phyloP scores from a whole-genome alignment of 2,113 vertebrate genomes.

The Butorides virescens region DNA sequence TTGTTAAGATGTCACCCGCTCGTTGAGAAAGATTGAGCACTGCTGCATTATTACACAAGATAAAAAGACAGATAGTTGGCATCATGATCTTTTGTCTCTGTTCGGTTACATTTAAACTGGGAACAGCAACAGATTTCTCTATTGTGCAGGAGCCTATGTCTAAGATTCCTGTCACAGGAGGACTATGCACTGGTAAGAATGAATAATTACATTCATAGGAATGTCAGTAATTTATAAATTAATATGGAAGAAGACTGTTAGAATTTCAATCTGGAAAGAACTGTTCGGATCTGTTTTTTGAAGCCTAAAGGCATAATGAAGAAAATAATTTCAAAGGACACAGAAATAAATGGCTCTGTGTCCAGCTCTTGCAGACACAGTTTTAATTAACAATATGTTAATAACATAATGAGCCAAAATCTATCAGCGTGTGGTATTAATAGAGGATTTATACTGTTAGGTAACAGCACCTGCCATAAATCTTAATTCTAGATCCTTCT shows the following conservation, averaged over 20 bases:
- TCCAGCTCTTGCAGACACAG: not conserved
- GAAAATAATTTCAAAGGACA: not conserved
- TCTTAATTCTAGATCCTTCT: not conserved
- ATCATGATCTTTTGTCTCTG: not conserved
- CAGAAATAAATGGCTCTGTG: not conserved
- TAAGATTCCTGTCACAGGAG: slow-evolving; percentile 5
- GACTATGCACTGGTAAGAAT: not conserved
- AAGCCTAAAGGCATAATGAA: not conserved
- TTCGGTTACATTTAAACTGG: slow-evolving; percentile 29
- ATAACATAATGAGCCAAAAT: not conserved
- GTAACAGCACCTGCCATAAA: not conserved
- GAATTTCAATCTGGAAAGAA: not conserved
- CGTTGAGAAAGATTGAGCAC: not conserved
- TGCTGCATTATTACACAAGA: not conserved
- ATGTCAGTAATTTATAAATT: not conserved
- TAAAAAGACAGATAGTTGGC: not conserved
- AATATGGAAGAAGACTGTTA: not conserved
- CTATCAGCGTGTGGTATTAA: not conserved
- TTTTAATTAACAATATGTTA: not conserved
- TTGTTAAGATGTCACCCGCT: not conserved
- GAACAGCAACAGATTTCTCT: not conserved
- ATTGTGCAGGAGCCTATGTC: not conserved
- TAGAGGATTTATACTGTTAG: not conserved
- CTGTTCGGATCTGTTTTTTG: not conserved
- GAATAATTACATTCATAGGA: not conserved